Percentiles rank a stretch among this genome's conserved stretches.
These are phyloP conservation scores for Vultur gryphus DNA, from an alignment of 2,797 vertebrate genomes.

Conservation along the genomic window DNA sequence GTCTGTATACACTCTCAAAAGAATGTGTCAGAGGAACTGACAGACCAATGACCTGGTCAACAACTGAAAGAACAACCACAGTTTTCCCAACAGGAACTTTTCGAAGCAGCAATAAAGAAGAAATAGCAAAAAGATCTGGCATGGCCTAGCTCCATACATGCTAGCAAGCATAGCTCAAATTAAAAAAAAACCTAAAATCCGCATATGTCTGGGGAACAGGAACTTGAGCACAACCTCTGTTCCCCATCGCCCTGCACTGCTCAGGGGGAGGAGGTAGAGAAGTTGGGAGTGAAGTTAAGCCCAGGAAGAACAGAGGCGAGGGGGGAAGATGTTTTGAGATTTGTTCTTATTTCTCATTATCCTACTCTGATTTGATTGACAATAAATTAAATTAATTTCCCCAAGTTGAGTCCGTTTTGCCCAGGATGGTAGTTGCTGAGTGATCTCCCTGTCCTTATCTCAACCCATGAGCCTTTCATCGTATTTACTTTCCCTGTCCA, in stretches of 20 bases:
- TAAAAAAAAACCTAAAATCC: neutral
- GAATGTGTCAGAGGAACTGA: neutral
- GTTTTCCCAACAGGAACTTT: neutral
- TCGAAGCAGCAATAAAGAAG: neutral
- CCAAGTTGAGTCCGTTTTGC: neutral
- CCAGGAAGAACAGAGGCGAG: neutral
- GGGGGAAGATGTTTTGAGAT: neutral
- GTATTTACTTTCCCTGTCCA: neutral
- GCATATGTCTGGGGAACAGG: neutral
- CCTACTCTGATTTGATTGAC: neutral
- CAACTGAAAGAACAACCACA: neutral
- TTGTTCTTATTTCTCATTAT: neutral
- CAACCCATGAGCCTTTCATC: neutral
- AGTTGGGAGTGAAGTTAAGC: neutral
- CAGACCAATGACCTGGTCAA: neutral
- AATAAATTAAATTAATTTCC: neutral
- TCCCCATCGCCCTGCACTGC: accelerated
- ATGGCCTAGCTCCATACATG: neutral
- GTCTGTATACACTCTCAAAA: neutral
- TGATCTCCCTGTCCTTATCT: neutral
- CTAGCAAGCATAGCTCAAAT: neutral
- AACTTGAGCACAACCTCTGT: neutral
- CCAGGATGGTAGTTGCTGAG: neutral
- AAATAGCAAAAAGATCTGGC: neutral
- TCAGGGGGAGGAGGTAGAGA: neutral